Conservation (phyloP, 2,113 vertebrate genomes). For the Heteronetta atricapilla region DNA sequence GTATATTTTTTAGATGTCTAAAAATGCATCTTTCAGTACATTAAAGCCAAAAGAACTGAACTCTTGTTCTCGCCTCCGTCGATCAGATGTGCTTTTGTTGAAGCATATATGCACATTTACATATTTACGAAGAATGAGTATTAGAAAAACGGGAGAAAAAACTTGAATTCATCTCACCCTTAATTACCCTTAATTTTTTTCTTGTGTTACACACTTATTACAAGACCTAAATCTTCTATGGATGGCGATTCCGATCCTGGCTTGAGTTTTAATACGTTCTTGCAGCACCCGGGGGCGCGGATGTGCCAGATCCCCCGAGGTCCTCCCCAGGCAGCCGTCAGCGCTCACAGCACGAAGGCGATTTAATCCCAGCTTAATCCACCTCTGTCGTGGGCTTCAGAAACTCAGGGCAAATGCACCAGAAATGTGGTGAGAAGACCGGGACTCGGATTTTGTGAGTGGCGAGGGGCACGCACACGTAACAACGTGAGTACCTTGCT, state of each 20-base stretch:
- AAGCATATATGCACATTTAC: neutral
- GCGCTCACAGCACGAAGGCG: fast-evolving
- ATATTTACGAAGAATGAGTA: neutral
- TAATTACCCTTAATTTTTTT: neutral
- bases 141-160: neutral
- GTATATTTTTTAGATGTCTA: neutral
- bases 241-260: fast-evolving
- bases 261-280: neutral
- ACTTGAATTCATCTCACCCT: neutral
- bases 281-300: neutral
- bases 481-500: neutral
- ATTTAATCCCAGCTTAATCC: neutral
- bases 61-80: neutral
- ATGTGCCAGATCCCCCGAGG: neutral
- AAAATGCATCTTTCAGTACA: neutral
- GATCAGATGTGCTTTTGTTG: neutral
- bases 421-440: neutral
- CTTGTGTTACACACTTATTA: neutral
- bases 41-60: neutral
- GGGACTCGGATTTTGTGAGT: neutral
- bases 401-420: neutral
- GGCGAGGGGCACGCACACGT: neutral
- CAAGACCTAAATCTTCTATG: neutral
- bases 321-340: neutral
- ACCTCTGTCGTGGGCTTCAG: neutral